phyloP scores from a whole-genome alignment of 2,113 vertebrate species.

The Cheilinus undulatus region DNA sequence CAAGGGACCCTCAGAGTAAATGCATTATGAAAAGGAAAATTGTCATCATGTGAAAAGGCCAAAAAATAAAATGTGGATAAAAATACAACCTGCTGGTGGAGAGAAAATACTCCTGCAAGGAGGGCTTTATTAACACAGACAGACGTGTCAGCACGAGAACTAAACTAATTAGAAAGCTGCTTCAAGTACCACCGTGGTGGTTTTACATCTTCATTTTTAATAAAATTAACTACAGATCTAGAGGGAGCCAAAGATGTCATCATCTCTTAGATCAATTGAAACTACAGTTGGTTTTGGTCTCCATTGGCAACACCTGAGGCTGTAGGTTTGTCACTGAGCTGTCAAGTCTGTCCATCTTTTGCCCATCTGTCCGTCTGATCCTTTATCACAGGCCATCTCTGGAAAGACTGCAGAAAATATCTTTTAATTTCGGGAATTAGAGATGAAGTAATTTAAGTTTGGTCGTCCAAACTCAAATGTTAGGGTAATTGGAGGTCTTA shows the following conservation, averaged over 20 bases:
- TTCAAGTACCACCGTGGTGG: not conserved
- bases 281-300: too few relatives aligned
- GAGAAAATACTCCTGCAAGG: not conserved
- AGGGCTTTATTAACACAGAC: not conserved
- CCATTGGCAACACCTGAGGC: not conserved
- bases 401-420: not conserved
- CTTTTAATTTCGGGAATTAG: not conserved
- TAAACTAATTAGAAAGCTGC: not conserved
- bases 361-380: too few relatives aligned
- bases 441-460: too few relatives aligned
- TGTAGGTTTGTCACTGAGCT: not conserved
- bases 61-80: slow-evolving; percentile 23
- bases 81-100: slow-evolving; percentile 39
- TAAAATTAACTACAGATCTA: too few relatives aligned
- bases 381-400: too few relatives aligned
- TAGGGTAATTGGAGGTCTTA: too few relatives aligned
- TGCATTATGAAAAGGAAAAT: slow-evolving; percentile 46
- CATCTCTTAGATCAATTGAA: not conserved
- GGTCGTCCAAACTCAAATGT: too few relatives aligned
- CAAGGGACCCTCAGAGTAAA: slow-evolving; percentile 43
- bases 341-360: not conserved
- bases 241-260: not conserved
- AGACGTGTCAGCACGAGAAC: slow-evolving; percentile 10
- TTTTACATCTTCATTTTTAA: not conserved
- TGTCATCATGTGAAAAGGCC: slow-evolving; percentile 15